These are phyloP conservation scores for Rhynchopsitta pachyrhyncha DNA, from an alignment of 2,113 vertebrate genomes.

Conservation along the genomic window DNA sequence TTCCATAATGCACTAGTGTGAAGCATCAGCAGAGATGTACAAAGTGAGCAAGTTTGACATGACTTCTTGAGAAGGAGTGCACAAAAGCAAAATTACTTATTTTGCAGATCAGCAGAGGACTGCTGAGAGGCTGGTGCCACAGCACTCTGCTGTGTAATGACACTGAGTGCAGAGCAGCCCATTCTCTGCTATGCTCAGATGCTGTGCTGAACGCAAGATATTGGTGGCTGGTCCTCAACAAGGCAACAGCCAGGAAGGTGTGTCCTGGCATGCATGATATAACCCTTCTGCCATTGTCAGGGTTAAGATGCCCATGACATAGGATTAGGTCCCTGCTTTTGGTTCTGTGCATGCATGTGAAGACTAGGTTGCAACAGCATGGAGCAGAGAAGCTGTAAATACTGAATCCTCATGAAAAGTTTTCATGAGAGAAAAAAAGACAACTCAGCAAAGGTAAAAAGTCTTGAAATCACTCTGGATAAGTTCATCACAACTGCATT, in stretches of 20 bases:
- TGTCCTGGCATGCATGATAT: not conserved
- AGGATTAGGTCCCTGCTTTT: not conserved
- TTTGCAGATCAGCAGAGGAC: not conserved
- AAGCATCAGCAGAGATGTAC: not conserved
- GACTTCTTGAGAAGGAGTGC: not conserved
- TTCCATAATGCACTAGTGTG: not conserved
- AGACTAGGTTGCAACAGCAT: not conserved
- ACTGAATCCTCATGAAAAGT: not conserved
- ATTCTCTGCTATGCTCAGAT: not conserved
- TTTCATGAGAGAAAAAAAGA: not conserved
- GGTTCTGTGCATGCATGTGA: not conserved
- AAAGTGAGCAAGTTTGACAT: fast-evolving
- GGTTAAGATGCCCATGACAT: not conserved
- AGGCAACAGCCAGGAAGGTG: not conserved
- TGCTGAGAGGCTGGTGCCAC: not conserved
- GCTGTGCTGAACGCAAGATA: not conserved
- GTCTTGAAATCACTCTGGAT: not conserved
- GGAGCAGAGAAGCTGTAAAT: not conserved
- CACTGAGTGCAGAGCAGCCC: not conserved
- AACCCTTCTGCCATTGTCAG: not conserved
- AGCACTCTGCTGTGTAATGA: fast-evolving
- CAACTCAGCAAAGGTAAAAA: not conserved
- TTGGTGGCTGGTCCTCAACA: fast-evolving
- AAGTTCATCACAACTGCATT: not conserved
- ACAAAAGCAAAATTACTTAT: not conserved